Evolutionary conservation across 1,140 invertebrate genomes (phyloP), one percentile per base, ranked within the genome.

Genomic region (Oncopodura yosiiana): DNA sequence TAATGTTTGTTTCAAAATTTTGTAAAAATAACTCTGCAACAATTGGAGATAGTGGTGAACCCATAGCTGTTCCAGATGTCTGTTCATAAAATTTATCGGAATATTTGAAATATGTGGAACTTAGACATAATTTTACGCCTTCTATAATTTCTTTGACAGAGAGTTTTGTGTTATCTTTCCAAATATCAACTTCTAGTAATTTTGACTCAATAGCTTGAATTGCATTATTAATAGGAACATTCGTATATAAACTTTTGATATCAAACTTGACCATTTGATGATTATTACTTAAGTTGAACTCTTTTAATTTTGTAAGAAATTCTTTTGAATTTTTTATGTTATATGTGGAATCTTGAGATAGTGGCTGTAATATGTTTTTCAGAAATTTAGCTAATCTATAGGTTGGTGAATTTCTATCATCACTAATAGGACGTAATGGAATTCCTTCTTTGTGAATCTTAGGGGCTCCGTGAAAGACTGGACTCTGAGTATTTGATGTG

Each of bases 361-460:
- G 37, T 27, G 27, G 36, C 23, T 1, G 45, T n/a, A 5, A 53
- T 42, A 2, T 50, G 1, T 42, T 53, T 42, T 62, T 50, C 27
- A 64, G 43, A 51, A 63, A 58, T 50, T 63, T 58, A 0, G 62
- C 48, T 2, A 67, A 27, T 11, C 39, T 30, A 41, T 67, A 64
- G 12, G 56, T 53, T 1, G 63, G 66, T 5, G 59, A 57, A 8
- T 46, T 39, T n/a, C 65, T 49, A 21, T 55, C 59, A 39, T 64
- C 66, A 2, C 66, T 62, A 9, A 69, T 66, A 0, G 61, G 56
- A n/a, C 67, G 43, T 26, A 64, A 53, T 16, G 66, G 61, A 4
- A 53, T 44, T 14, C 58, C 32, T 2, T 16, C 4, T 57, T 68
- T 67, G 19, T 69, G 66, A 1, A 67, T 63, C 59, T 69, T 67